A percentile compares a stretch with the other conserved stretches of the same genome.
These are phyloP conservation scores for Agonopterix heracliana DNA, from an alignment of 2,888 invertebrate species.

Conservation along the genomic window DNA sequence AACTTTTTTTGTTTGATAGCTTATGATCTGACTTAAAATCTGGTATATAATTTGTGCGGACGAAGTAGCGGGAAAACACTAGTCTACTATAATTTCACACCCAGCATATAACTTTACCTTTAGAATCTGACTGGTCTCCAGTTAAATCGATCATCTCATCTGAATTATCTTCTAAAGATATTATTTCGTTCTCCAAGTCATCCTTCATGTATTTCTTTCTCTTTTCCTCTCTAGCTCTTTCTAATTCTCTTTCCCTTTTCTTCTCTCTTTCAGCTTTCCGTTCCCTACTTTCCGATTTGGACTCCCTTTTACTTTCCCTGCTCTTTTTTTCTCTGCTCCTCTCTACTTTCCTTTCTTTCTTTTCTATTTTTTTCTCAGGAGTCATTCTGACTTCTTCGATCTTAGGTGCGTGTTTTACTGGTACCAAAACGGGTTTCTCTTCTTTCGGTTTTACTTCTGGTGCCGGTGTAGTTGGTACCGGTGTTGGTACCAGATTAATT, in stretches of 20 bases:
- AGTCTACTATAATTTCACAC: not conserved
- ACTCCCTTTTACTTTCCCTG: constrained; percentile 42
- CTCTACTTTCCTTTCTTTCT: constrained; percentile 1
- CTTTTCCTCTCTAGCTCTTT: constrained; percentile 25
- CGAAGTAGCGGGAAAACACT: not conserved
- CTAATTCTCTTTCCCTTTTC: constrained; percentile 30
- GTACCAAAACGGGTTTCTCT: constrained; percentile 6
- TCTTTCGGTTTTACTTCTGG: constrained; percentile 19
- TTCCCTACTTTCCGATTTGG: constrained; percentile 44
- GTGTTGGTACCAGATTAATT: constrained; percentile 8
- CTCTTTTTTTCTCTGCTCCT: constrained; percentile 14
- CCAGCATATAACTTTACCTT: constrained; percentile 34
- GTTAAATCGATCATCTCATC: constrained; percentile 78
- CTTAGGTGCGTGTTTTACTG: constrained; percentile 18
- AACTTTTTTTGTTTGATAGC: no score
- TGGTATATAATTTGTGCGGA: no score
- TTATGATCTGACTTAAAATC: no score
- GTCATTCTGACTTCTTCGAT: constrained; percentile 14
- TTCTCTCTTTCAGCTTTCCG: constrained; percentile 32
- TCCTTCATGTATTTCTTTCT: constrained; percentile 35
- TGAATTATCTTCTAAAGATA: constrained; percentile 61
- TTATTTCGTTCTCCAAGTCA: constrained; percentile 51
- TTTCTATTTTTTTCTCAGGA: constrained; percentile 12
- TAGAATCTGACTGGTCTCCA: constrained; percentile 69
- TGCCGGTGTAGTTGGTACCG: constrained; percentile 8